Conservation (phyloP, 2,888 invertebrate species). For the Phragmatobia fuliginosa region DNA sequence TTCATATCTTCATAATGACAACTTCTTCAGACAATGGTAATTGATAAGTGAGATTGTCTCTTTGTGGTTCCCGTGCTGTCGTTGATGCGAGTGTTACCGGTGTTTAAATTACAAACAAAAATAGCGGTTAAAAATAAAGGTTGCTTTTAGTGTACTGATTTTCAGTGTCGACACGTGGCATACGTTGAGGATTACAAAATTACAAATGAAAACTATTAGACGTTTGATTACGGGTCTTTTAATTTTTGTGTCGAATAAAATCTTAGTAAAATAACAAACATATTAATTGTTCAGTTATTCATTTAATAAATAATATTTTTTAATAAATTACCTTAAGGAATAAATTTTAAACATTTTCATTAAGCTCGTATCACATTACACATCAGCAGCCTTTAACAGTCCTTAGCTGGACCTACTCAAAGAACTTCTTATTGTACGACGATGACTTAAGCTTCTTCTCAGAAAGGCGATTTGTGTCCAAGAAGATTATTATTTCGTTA, state of each 20-base stretch:
- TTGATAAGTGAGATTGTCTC: neutral
- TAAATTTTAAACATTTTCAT: too few relatives aligned
- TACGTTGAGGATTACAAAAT: too few relatives aligned
- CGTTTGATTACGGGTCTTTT: too few relatives aligned
- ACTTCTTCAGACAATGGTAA: neutral
- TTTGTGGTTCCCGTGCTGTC: neutral
- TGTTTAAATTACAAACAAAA: neutral
- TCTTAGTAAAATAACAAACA: neutral
- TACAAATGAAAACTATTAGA: too few relatives aligned
- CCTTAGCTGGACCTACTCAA: too few relatives aligned
- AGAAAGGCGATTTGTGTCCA: neutral
- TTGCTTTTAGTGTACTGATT: neutral
- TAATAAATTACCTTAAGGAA: too few relatives aligned
- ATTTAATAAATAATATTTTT: too few relatives aligned
- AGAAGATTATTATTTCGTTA: neutral
- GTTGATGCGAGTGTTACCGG: neutral
- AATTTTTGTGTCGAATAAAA: neutral
- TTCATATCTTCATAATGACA: neutral
- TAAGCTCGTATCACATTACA: too few relatives aligned
- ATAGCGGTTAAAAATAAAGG: neutral
- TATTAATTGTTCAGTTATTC: too few relatives aligned
- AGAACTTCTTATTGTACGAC: too few relatives aligned
- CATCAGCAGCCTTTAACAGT: too few relatives aligned
- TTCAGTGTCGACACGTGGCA: neutral
- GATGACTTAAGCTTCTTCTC: too few relatives aligned